phyloP scores from a whole-genome alignment of 2,113 vertebrate genomes.

The Sus scrofa region T2T-Sscrofa CM000817.6:126885001-126885500 shows the following conservation, averaged over 20 bases:
- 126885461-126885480: neutral
- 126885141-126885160: neutral
- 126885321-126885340: neutral
- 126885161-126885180: neutral
- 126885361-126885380: neutral
- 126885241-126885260: neutral
- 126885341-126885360: neutral
- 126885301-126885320: neutral
- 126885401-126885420: neutral
- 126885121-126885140: neutral
- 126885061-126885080: constrained; percentile 43
- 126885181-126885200: neutral
- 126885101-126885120: constrained; percentile 39
- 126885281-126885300: neutral
- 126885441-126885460: neutral
- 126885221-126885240: neutral
- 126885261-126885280: neutral
- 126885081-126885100: neutral
- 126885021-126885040: neutral
- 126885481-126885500: neutral
- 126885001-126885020: constrained; percentile 44
- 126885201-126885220: neutral
- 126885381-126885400: neutral
- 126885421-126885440: neutral
- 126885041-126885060: neutral